phyloP scores from a whole-genome alignment of 2,888 invertebrate genomes.

The Oxycera nigricornis region DNA sequence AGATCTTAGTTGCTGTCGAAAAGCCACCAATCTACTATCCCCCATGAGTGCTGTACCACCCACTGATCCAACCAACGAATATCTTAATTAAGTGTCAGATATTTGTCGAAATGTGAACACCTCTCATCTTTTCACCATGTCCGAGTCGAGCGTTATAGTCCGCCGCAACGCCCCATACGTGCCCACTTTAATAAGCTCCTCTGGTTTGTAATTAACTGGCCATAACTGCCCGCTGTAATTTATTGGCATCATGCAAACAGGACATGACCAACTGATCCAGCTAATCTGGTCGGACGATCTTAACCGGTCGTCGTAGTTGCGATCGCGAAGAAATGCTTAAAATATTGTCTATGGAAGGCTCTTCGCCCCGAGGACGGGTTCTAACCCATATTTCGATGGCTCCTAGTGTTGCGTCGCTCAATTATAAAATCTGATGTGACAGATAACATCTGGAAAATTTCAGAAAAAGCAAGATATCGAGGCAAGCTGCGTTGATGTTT shows the following conservation, averaged over 20 bases:
- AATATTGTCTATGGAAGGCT: not conserved
- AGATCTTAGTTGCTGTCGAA: too few relatives aligned
- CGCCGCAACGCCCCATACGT: not conserved
- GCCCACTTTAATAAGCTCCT: not conserved
- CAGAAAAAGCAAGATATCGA: not conserved
- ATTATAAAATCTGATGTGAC: not conserved
- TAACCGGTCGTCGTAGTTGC: not conserved
- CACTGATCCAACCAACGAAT: conserved; percentile 4
- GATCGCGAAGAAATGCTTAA: not conserved
- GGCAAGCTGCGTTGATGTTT: not conserved
- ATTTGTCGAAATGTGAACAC: conserved; percentile 36
- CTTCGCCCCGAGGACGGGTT: not conserved
- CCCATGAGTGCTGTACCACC: conserved; percentile 18
- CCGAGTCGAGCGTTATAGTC: too few relatives aligned
- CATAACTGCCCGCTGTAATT: not conserved
- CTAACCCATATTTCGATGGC: conserved; percentile 10
- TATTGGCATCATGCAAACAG: conserved; percentile 22
- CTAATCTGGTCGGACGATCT: conserved; percentile 12
- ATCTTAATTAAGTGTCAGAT: conserved; percentile 34
- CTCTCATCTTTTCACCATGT: conserved; percentile 25
- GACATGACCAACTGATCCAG: conserved; percentile 29
- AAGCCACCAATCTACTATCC: not conserved
- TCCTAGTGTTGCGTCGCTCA: not conserved
- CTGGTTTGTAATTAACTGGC: conserved; percentile 12
- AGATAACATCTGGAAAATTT: conserved; percentile 26